Conservation (phyloP, 2,797 vertebrate genomes). For the Lacerta viridis region DNA sequence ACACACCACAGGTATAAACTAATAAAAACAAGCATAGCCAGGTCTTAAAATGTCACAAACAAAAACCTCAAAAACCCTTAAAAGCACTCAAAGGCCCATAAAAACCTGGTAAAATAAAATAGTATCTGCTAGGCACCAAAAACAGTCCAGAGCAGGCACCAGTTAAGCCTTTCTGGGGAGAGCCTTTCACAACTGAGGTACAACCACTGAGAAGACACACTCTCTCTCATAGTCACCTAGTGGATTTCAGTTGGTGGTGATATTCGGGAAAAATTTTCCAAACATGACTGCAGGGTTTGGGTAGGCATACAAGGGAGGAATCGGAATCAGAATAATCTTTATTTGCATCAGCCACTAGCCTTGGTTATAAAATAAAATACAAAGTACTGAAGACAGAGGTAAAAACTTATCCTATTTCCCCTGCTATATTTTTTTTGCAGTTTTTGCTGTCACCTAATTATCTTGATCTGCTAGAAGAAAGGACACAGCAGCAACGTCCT, state of each 20-base stretch:
- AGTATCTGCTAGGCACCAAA: not conserved
- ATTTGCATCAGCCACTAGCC: too few relatives aligned
- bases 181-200: not conserved
- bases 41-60: not conserved
- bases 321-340: too few relatives aligned
- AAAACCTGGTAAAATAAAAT: not conserved
- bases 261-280: not conserved
- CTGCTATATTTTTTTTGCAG: too few relatives aligned
- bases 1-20: not conserved
- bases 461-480: too few relatives aligned
- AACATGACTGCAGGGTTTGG: not conserved
- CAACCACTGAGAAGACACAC: not conserved
- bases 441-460: too few relatives aligned
- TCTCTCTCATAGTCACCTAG: not conserved
- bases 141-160: not conserved
- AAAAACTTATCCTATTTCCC: too few relatives aligned
- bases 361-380: too few relatives aligned
- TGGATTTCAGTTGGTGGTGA: not conserved
- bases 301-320: not conserved
- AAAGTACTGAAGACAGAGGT: too few relatives aligned
- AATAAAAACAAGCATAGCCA: not conserved
- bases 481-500: too few relatives aligned
- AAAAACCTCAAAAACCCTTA: not conserved
- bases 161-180: not conserved
- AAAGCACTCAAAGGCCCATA: not conserved